Base-by-base conservation (phyloP, 2,888 invertebrate genomes). In the Leptinotarsa tumamoca region DNA sequence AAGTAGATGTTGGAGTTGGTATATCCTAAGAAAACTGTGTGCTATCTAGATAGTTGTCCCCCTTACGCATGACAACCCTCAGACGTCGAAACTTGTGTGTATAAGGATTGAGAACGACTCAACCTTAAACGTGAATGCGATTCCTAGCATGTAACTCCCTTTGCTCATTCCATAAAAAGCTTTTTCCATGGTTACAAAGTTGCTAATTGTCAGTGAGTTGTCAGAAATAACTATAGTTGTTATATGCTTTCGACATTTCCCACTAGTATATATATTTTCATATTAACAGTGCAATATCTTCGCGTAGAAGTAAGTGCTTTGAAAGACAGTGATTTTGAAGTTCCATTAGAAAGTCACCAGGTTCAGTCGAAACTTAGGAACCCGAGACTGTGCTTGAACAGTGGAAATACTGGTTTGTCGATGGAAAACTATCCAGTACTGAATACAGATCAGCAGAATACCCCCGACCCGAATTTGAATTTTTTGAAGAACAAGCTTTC, bases 351-450 rank as follows among this genome's bases (percentile, higher is more conserved):
- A 76, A 77, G 67, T 73, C 76, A 78, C 72, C 79, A 76, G 70
- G 74, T 66, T 73, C 77, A 76, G 78, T 77, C 77, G 74, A 78
- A 78, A 79, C 74, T 71, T 66, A 68, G 51, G 78, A 81, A 71
- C 78, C 75, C 80, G 79, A 79, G 79, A 70, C 71, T 74, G 75
- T 80, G 80, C 80, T 78, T 81, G 79, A 81, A 78, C 79, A 81
- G 80, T 79, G 80, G 79, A 78, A 77, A 77, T 72, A 72, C n/a
- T 75, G 79, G 71, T 68, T 79, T 76, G 67, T 80, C 74, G 77
- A 75, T 79, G 78, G 71, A 79, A 7, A 58, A 70, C 18, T 58
- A 54, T 43, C 21, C 23, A 18, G 54, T 49, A 21, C 27, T 56
- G 13, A n/a, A 27, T 52, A 33, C 23, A 43, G 58, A 18, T 18